Evolutionary conservation across 2,113 vertebrate genomes (phyloP).

Genomic region (Notothenia rossii): DNA sequence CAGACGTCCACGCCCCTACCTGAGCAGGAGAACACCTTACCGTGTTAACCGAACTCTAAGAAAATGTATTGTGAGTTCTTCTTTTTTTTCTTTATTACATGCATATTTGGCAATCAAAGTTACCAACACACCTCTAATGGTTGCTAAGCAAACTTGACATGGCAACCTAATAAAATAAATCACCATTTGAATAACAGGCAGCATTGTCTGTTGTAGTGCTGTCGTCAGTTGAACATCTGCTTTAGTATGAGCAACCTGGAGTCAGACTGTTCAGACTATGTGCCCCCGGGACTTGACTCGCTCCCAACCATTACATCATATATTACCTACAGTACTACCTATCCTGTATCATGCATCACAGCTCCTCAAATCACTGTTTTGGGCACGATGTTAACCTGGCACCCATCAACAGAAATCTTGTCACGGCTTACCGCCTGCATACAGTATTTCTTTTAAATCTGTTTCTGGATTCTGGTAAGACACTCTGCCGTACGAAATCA

Average conservation of each 20-base stretch:
- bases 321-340: slow-evolving; percentile 63
- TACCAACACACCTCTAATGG: slow-evolving; percentile 20
- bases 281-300: slow-evolving; percentile 74
- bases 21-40: slow-evolving; percentile 70
- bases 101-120: slow-evolving; percentile 24
- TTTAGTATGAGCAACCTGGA: slow-evolving; percentile 75
- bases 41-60: slow-evolving; percentile 53
- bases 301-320: slow-evolving; percentile 79
- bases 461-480: slow-evolving; percentile 48
- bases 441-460: slow-evolving; percentile 41
- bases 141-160: slow-evolving; percentile 39
- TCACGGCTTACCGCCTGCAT: slow-evolving; percentile 56
- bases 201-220: slow-evolving; percentile 62
- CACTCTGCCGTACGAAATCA: slow-evolving; percentile 36
- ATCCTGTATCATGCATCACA: slow-evolving; percentile 70
- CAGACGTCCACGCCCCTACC: slow-evolving; percentile 86
- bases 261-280: slow-evolving; percentile 68
- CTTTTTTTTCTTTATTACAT: slow-evolving; percentile 30
- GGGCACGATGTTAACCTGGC: slow-evolving; percentile 68
- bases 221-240: slow-evolving; percentile 79
- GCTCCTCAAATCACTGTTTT: slow-evolving; percentile 72
- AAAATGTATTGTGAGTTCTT: slow-evolving; percentile 41
- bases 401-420: slow-evolving; percentile 72
- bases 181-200: slow-evolving; percentile 47
- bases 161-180: slow-evolving; percentile 45